These are phyloP conservation scores for Syndactyla subalaris DNA, from an alignment of 2,797 vertebrate species.

Conservation along the genomic window DNA sequence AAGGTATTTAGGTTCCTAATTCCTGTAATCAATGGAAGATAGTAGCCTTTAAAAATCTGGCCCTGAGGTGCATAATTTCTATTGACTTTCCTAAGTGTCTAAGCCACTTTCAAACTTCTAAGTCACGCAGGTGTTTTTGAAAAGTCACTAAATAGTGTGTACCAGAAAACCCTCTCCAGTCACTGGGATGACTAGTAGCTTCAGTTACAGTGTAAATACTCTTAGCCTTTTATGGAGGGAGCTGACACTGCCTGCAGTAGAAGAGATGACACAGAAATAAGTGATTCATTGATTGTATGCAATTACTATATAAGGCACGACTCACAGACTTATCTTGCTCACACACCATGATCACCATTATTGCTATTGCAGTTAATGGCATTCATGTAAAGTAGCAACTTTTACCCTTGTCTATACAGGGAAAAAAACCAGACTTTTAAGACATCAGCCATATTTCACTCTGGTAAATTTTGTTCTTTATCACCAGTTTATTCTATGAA, in stretches of 20 bases:
- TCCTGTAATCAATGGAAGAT: constrained; percentile 70
- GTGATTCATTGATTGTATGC: constrained; percentile 26
- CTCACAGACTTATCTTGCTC: constrained; percentile 7
- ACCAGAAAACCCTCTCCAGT: not conserved
- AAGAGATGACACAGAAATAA: constrained; percentile 38
- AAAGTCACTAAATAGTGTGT: constrained; percentile 36
- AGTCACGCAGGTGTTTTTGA: constrained; percentile 57
- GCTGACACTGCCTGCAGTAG: constrained; percentile 7
- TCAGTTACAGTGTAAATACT: not conserved
- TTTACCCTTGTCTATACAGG: not conserved
- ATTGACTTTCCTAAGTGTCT: constrained; percentile 65
- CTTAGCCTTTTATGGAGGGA: constrained; percentile 19
- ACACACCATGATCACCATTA: not conserved
- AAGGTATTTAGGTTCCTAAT: constrained; percentile 71
- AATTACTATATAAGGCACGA: constrained; percentile 14
- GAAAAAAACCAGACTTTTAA: not conserved
- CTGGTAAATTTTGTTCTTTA: not conserved
- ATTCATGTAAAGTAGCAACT: not conserved
- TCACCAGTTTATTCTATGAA: not conserved
- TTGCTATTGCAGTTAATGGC: not conserved
- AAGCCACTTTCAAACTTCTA: constrained; percentile 64
- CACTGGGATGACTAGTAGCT: not conserved
- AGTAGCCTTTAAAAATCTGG: constrained; percentile 70
- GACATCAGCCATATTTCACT: not conserved
- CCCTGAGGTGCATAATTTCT: constrained; percentile 66